phyloP scores from a whole-genome alignment of 1,140 invertebrate species.

The Semibalanus balanoides region DNA sequence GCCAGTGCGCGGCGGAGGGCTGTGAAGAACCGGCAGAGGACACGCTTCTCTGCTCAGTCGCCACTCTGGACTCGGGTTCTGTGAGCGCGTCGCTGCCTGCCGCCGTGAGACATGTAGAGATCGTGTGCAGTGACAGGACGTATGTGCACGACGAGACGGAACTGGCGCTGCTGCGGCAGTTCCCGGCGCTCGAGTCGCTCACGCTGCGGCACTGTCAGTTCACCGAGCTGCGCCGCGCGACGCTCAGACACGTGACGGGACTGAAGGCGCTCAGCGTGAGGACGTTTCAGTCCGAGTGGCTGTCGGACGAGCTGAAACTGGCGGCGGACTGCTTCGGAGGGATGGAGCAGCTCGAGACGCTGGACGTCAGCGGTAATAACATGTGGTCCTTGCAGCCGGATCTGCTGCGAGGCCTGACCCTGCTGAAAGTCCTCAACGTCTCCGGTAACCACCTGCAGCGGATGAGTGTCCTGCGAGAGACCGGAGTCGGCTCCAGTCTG shows the following conservation, averaged over 20 bases:
- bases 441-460: conserved; percentile 63
- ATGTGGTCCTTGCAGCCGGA: conserved; percentile 46
- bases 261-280: not conserved
- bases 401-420: conserved; percentile 38
- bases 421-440: conserved; percentile 60
- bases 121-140: not conserved
- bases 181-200: not conserved
- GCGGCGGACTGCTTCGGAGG: conserved; percentile 56
- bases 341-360: conserved; percentile 40
- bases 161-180: not conserved
- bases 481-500: conserved; percentile 48
- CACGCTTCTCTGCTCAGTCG: not conserved
- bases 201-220: not conserved
- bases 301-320: conserved; percentile 34
- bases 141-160: not conserved
- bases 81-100: not conserved
- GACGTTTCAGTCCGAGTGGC: not conserved
- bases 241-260: not conserved
- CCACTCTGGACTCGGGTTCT: not conserved
- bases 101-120: not conserved
- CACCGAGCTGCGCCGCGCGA: not conserved
- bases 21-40: not conserved
- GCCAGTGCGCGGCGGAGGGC: not conserved
- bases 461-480: conserved; percentile 50
- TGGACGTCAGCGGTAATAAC: conserved; percentile 50